Base-by-base conservation (phyloP, 2,888 invertebrate genomes). In the Noctuana brunneofusca region DNA sequence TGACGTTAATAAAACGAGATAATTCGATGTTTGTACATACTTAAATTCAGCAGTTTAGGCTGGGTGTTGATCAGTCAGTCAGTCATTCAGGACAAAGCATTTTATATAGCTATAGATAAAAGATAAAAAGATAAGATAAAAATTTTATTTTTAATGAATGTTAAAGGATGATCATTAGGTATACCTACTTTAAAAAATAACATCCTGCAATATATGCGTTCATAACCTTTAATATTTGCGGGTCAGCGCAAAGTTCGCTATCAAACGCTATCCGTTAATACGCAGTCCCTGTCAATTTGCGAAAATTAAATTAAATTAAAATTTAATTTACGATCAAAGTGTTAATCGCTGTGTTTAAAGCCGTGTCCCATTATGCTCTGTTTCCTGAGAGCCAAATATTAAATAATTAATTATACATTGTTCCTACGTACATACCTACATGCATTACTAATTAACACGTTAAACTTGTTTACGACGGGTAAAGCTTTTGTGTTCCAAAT, bases 401-500 rank as follows among this genome's bases (percentile, higher is more conserved):
- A 46, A 46, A 46, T 46, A 20, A 20, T 46, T 20, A 46, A 46
- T 46, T 12, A n/a, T 38, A 12, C 8, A 9, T 24, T 3, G 3
- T 4, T 24, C 2, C 24, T 24, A 4, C 24, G 24, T 30, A 1
- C 3, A 8, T 30, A 30, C 6, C 6, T 30, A 30, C 27, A 30
- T 30, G 8, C 27, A 8, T 32, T 32, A 32, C 32, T 32, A 32
- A 32, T 32, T 32, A 32, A 32, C 38, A 38, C 6, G 38, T 38
- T 38, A 38, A 38, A 38, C 38, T 38, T 38, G 38, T 38, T 38
- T 38, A 38, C 38, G 5, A 14, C 38, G 27, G 32, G 38, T 12
- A 38, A 38, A 38, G 38, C 12, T 38, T 38, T 38, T 38, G 38
- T 38, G 38, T 54, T 54, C 22, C 54, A 38, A 54, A 54, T 54